phyloP scores from a whole-genome alignment of 2,888 invertebrate species.

The Trichopoda pennipes region DNA sequence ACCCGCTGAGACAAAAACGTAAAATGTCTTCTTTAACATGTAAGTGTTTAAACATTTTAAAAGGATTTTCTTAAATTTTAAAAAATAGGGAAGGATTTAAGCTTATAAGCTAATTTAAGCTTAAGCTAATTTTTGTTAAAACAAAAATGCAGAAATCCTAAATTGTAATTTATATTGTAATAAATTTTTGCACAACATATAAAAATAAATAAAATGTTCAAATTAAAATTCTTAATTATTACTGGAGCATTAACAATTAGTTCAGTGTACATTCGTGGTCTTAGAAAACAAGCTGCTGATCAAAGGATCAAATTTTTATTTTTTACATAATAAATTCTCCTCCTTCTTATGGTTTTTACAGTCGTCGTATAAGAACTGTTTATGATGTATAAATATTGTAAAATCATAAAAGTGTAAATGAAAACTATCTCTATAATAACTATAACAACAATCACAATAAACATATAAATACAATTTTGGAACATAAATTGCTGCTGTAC shows the following conservation, averaged over 20 bases:
- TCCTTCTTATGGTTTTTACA: conserved; percentile 43
- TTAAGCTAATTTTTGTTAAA: no score
- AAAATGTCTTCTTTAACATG: no score
- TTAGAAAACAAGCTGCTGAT: conserved; percentile 14
- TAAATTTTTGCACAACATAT: neutral
- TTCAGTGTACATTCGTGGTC: neutral
- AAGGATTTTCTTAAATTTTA: no score
- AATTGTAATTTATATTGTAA: no score
- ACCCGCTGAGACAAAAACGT: no score
- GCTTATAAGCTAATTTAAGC: no score
- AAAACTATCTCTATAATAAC: conserved; percentile 36
- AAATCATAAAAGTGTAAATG: conserved; percentile 39
- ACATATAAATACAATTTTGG: neutral
- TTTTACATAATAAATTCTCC: conserved; percentile 37
- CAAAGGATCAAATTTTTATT: conserved; percentile 40
- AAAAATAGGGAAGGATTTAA: no score
- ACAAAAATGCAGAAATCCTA: neutral
- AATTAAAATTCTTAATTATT: conserved; percentile 13
- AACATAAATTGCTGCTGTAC: neutral
- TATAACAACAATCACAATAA: neutral
- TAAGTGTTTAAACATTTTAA: no score
- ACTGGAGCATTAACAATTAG: neutral
- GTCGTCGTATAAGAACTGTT: conserved; percentile 5
- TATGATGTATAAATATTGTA: conserved; percentile 6
- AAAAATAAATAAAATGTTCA: neutral